These are phyloP conservation scores for Drosophila ezoana DNA, from an alignment of 2,888 invertebrate species.

Conservation along the genomic window DNA sequence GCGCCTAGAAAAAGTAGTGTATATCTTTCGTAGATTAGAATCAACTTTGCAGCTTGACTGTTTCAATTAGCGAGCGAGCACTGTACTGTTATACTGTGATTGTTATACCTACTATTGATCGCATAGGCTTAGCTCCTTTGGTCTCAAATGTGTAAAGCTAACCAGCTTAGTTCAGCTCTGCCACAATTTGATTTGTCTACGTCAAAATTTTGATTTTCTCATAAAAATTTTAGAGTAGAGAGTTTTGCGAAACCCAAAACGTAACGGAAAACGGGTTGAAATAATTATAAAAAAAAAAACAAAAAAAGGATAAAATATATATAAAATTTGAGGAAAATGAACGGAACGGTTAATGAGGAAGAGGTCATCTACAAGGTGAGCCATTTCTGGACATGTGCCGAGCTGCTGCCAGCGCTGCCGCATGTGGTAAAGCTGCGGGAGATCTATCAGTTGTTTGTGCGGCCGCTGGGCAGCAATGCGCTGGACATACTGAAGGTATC, in stretches of 20 bases:
- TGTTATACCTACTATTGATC: no score
- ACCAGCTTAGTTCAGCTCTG: no score
- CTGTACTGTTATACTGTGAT: no score
- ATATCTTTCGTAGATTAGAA: no score
- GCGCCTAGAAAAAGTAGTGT: no score
- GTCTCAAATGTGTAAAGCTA: no score
- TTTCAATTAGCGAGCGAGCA: no score
- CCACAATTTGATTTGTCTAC: neutral
- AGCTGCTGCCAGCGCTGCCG: conserved; percentile 20
- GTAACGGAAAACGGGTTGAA: neutral
- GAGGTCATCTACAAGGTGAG: neutral
- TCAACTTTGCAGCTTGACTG: no score
- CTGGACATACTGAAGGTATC: conserved; percentile 16
- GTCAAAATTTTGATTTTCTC: neutral
- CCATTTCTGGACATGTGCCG: conserved; percentile 24
- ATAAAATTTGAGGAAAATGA: neutral
- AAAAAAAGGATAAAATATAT: neutral
- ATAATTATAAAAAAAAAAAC: neutral
- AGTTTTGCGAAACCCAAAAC: neutral
- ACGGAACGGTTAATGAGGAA: no score
- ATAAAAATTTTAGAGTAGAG: neutral
- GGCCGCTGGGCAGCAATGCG: neutral
- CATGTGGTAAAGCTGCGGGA: conserved; percentile 8
- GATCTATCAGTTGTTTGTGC: conserved; percentile 13
- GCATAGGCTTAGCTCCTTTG: no score